phyloP scores from a whole-genome alignment of 2,888 invertebrate species.

The Lamellibrachia satsuma region DNA sequence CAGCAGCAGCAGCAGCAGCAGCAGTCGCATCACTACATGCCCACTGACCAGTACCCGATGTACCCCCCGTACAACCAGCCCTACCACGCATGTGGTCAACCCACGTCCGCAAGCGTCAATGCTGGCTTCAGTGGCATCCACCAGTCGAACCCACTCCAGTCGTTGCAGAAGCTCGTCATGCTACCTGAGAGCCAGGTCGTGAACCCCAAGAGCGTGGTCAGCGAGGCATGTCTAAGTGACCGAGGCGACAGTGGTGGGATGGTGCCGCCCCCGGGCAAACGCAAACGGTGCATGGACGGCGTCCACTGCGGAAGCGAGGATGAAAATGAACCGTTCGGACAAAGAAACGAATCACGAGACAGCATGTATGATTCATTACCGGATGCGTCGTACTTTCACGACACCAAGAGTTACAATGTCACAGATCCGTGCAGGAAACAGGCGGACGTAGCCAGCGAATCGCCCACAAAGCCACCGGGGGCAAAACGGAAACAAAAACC shows the following conservation, averaged over 20 bases:
- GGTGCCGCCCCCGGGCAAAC: neutral
- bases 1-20: constrained; percentile 14
- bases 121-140: neutral
- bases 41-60: neutral
- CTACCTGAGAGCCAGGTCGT: constrained; percentile 40
- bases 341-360: neutral
- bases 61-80: neutral
- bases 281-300: neutral
- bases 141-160: constrained; percentile 53
- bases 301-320: neutral
- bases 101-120: neutral
- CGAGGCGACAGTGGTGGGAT: neutral
- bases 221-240: constrained; percentile 45
- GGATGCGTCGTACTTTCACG: neutral
- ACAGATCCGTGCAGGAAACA: neutral
- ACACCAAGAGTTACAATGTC: neutral
- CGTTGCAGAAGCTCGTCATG: constrained; percentile 43
- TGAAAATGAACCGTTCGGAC: neutral
- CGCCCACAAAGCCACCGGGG: neutral
- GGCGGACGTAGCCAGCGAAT: neutral
- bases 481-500: neutral
- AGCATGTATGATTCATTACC: neutral
- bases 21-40: neutral
- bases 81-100: neutral
- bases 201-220: constrained; percentile 63